Evolutionary conservation across 2,888 invertebrate species (phyloP), one percentile per base, ranked within the genome.

Genomic region (Craniophora ligustri): DNA sequence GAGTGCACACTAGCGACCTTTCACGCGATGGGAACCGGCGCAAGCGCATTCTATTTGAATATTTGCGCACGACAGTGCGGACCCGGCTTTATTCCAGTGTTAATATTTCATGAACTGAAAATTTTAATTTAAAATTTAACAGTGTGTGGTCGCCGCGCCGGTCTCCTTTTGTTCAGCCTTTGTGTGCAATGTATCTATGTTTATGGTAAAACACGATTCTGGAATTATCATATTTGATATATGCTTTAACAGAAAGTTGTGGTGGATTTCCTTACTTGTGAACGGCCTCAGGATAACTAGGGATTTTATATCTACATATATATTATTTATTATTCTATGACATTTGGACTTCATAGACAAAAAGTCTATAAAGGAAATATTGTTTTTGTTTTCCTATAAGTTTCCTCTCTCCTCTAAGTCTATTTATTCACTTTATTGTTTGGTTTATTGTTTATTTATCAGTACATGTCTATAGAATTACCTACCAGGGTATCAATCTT

Each of bases 71-170:
- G 70, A 79, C 72, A 74, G 74, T 79, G 78, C 75, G 80, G 67
- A 71, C 78, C 67, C 70, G 55, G 74, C 82, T 77, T 84, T 86
- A 87, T 69, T 62, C 68, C 61, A 56, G 65, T 57, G 86, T 89
- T 86, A 89, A 89, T 90, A 90, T 90, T 89, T 86, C 89, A 90
- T 90, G 87, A 87, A 84, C 75, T 72, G 79, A 78, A 75, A 82
- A 83, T 85, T 87, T 85, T 81, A 81, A 84, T 86, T 86, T 87
- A 63, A 82, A 88, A 86, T 83, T 85, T 84, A 76, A 75, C 39
- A 64, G 65, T 61, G 72, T 67, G 66, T 67, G 70, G 67, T 61
- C 72, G 58, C 67, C 60, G 49, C 72, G 58, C 67, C 60, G 49
- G 36, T 53, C 44, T 56, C 66, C 66, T 57, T 56, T 74, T 67